phyloP scores from a whole-genome alignment of 2,797 vertebrate species.

The Xenops minutus region DNA sequence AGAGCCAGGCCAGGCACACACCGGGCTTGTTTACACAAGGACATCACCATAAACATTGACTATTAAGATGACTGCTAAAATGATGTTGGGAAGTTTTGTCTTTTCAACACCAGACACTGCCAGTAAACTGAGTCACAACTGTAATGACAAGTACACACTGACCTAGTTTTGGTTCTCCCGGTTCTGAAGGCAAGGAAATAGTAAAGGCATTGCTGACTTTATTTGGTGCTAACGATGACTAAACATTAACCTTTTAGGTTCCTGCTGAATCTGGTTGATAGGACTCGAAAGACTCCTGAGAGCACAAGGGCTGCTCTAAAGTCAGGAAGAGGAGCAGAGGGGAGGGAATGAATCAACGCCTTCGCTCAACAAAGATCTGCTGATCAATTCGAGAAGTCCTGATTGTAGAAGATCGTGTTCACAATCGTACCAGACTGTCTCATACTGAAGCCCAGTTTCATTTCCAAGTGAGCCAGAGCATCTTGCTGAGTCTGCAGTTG shows the following conservation, averaged over 20 bases:
- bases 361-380: slow-evolving; percentile 26
- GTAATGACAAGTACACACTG: slow-evolving; percentile 38
- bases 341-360: slow-evolving; percentile 52
- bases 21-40: slow-evolving; percentile 13
- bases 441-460: slow-evolving; percentile 27
- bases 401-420: slow-evolving; percentile 36
- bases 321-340: background rate
- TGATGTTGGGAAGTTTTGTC: slow-evolving; percentile 8
- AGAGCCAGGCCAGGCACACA: background rate
- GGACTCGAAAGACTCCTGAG: background rate
- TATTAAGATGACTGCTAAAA: background rate
- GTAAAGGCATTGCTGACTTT: slow-evolving; percentile 36
- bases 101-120: background rate
- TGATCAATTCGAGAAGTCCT: slow-evolving; percentile 36
- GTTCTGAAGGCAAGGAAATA: slow-evolving; percentile 42
- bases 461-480: slow-evolving; percentile 15
- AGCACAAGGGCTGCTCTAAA: background rate
- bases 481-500: slow-evolving; percentile 40
- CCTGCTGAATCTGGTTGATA: background rate
- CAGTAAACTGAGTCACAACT: slow-evolving; percentile 64
- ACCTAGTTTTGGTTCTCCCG: slow-evolving; percentile 58
- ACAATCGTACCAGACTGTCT: slow-evolving; percentile 29
- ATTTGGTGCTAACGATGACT: slow-evolving; percentile 41
- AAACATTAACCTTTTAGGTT: slow-evolving; percentile 50
- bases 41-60: background rate